These are phyloP conservation scores for Plebejus argus DNA, from an alignment of 2,888 invertebrate genomes.

Conservation along the genomic window DNA sequence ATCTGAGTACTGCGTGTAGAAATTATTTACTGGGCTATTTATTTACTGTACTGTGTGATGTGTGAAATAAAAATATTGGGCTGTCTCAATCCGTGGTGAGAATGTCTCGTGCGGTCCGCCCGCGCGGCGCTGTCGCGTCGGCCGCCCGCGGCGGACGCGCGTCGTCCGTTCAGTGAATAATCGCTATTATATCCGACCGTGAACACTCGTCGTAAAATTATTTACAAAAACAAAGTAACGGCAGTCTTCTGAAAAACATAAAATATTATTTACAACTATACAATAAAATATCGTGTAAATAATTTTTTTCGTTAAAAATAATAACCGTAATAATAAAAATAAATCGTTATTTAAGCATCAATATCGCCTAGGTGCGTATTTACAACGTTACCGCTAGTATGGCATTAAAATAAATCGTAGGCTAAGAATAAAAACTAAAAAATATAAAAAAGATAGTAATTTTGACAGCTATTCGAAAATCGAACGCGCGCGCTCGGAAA, in stretches of 20 bases:
- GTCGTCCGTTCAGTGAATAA: slow-evolving; percentile 64
- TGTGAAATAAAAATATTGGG: slow-evolving; percentile 65
- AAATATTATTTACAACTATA: slow-evolving; percentile 68
- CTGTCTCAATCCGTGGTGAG: slow-evolving; percentile 65
- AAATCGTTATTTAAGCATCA: slow-evolving; percentile 61
- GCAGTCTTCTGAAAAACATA: slow-evolving; percentile 78
- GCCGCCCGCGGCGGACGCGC: slow-evolving; percentile 23
- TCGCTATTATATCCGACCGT: slow-evolving; percentile 67
- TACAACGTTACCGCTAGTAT: slow-evolving; percentile 75
- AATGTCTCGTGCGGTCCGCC: slow-evolving; percentile 66
- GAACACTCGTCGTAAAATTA: slow-evolving; percentile 56
- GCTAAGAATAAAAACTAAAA: slow-evolving; percentile 47
- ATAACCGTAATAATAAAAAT: slow-evolving; percentile 55
- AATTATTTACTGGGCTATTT: slow-evolving; percentile 73
- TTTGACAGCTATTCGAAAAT: slow-evolving; percentile 54
- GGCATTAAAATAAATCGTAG: slow-evolving; percentile 70
- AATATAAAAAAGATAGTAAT: slow-evolving; percentile 46
- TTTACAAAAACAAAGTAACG: slow-evolving; percentile 66
- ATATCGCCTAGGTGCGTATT: slow-evolving; percentile 67
- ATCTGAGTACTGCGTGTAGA: slow-evolving; percentile 58
- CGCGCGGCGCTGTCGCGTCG: neutral
- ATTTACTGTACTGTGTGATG: slow-evolving; percentile 65
- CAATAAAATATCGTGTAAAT: slow-evolving; percentile 64
- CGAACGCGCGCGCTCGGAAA: slow-evolving; percentile 73
- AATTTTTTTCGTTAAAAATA: slow-evolving; percentile 58